These are phyloP conservation scores for Acrocera orbiculus DNA, from an alignment of 2,888 invertebrate genomes.

Conservation along the genomic window DNA sequence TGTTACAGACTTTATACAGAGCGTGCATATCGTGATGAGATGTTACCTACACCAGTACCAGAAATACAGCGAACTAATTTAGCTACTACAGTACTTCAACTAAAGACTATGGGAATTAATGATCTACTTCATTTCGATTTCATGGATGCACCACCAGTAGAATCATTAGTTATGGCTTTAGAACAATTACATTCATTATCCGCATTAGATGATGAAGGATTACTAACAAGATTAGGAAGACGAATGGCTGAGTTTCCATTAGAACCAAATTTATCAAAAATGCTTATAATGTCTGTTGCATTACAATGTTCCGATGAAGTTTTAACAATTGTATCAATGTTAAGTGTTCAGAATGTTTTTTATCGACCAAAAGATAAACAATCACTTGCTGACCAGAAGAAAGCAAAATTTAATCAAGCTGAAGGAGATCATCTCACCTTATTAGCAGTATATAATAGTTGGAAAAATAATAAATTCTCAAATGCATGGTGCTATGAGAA, in stretches of 20 bases:
- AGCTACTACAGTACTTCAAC: constrained; percentile 78
- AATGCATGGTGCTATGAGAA: constrained; percentile 99
- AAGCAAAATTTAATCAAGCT: constrained; percentile 96
- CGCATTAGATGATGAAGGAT: constrained; percentile 88
- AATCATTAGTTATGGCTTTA: constrained; percentile 92
- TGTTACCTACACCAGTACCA: constrained; percentile 94
- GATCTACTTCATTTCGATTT: constrained; percentile 97
- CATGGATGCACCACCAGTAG: constrained; percentile 98
- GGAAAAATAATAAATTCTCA: constrained; percentile 98
- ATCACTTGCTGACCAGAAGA: constrained; percentile 94
- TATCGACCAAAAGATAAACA: constrained; percentile 90
- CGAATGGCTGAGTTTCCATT: constrained; percentile 98
- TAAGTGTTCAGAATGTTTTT: constrained; percentile 98
- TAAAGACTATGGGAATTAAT: constrained; percentile 99
- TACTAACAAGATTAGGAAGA: constrained; percentile 62
- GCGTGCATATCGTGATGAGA: constrained; percentile 94
- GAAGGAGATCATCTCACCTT: constrained; percentile 97
- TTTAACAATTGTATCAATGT: constrained; percentile 95
- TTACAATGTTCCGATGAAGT: constrained; percentile 96
- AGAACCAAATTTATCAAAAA: constrained; percentile 95
- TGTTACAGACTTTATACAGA: constrained; percentile 94
- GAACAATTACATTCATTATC: constrained; percentile 93
- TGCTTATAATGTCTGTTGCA: constrained; percentile 98
- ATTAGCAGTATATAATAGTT: constrained; percentile 96
- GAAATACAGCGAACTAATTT: constrained; percentile 98